Conservation (phyloP, 2,888 invertebrate species). For the Xanthostigma xanthostigma region DNA sequence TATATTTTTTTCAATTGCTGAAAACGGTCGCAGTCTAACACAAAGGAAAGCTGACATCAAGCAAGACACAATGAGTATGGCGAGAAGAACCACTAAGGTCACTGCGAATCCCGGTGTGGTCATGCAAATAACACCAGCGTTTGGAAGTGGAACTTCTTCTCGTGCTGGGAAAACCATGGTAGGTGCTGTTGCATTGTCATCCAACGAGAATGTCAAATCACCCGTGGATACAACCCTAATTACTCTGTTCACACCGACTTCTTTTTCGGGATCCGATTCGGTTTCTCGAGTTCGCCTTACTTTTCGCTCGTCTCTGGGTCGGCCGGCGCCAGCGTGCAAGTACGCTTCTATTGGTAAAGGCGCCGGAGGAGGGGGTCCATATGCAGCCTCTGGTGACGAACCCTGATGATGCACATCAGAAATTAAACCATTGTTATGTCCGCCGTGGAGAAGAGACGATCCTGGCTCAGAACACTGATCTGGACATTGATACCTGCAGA, state of each 20-base stretch:
- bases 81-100: slow-evolving; percentile 67
- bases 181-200: slow-evolving; percentile 44
- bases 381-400: slow-evolving; percentile 41
- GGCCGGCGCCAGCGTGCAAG: slow-evolving; percentile 43
- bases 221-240: slow-evolving; percentile 86
- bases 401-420: slow-evolving; percentile 37
- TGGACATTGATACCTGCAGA: slow-evolving; percentile 83
- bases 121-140: slow-evolving; percentile 67
- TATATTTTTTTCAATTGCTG: slow-evolving; percentile 38
- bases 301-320: slow-evolving; percentile 58
- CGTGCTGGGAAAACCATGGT: slow-evolving; percentile 59
- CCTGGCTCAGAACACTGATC: slow-evolving; percentile 69
- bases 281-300: slow-evolving; percentile 48
- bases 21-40: slow-evolving; percentile 60
- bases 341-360: slow-evolving; percentile 46
- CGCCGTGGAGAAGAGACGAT: slow-evolving; percentile 17
- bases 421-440: slow-evolving; percentile 23
- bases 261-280: slow-evolving; percentile 48
- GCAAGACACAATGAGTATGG: slow-evolving; percentile 71
- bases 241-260: slow-evolving; percentile 76
- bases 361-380: slow-evolving; percentile 52
- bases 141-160: slow-evolving; percentile 29
- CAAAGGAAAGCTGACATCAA: slow-evolving; percentile 75
- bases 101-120: slow-evolving; percentile 87
- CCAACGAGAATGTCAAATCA: slow-evolving; percentile 71